Evolutionary conservation across 2,797 vertebrate genomes (phyloP), one percentile per base, ranked within the genome.

Genomic region (Discoglossus pictus): DNA sequence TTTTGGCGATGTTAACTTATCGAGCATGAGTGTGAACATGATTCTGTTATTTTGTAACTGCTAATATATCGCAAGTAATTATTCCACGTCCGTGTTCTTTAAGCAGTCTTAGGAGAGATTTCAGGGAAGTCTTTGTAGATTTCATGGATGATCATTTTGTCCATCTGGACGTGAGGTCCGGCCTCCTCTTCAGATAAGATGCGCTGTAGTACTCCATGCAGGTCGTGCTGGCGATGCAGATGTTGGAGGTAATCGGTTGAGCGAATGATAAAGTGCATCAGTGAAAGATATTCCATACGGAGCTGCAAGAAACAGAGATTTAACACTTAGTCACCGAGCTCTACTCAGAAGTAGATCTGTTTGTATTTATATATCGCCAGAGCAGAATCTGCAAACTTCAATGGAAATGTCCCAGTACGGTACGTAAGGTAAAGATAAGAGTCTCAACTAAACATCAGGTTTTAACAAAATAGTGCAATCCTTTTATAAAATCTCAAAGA

Each of bases 241-340:
- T 99, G 97, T 80, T 97, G 91, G 38, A 96, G 82, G 79, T 98
- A 99, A 70, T 95, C 91, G 0, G 97, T 98, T 63, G 95, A 93
- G 81, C 93, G 91, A 60, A 99, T 88, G 75, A 98, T 93, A 13
- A 94, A 92, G 40, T 94, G 93, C 95, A 99, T 98, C 81, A 99
- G 91, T 24, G 97, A 98, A 5, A 99, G 91, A 78, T 98, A 98
- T 82, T 99, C 96, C 95, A 97, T 97, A 69, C 97, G 88, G 76
- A 99, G 80, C 97, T 99, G 82, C 35, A 20, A 24, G 24, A 25
- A 4, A 38, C 0, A 35, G 21, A 18, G 4, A 9, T 38, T 54
- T 36, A 21, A 7, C 3, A 7, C 34, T 11, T 7, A 31, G 27
- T n/a, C n/a, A n/a, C n/a, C n/a, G n/a, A n/a, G n/a, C n/a, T n/a